Conservation (phyloP, 2,888 invertebrate species). For the Acleris laterana region DNA sequence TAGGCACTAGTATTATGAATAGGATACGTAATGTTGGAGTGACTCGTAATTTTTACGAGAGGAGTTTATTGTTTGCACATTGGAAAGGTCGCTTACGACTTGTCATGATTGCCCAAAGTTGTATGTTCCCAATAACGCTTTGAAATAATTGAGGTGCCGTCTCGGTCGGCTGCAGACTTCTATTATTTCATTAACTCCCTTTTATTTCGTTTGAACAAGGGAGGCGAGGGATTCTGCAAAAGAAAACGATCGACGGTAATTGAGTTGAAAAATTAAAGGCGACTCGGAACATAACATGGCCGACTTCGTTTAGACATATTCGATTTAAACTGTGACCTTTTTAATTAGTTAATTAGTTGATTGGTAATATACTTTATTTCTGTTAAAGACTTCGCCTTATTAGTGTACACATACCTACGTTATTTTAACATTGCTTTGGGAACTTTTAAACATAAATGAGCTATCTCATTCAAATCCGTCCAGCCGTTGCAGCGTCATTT, state of each 20-base stretch:
- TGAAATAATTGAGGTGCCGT: conserved; percentile 52
- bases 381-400: no score
- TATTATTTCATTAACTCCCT: conserved; percentile 67
- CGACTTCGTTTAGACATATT: conserved; percentile 6
- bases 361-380: no score
- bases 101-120: conserved; percentile 1
- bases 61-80: conserved; percentile 8
- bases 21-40: conserved; percentile 8
- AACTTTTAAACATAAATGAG: no score
- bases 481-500: no score
- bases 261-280: conserved; percentile 59
- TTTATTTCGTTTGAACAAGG: conserved; percentile 57
- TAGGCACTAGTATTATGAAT: conserved; percentile 6
- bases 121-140: conserved; percentile 33
- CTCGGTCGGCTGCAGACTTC: conserved; percentile 50
- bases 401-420: no score
- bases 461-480: no score
- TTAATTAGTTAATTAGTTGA: no score
- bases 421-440: no score
- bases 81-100: conserved; percentile 3
- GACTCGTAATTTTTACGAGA: not conserved
- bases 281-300: conserved; percentile 51
- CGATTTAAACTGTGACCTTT: not conserved
- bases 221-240: conserved; percentile 46
- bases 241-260: conserved; percentile 65